A percentile compares a stretch with the other conserved stretches of the same genome.
Conservation (phyloP, 2,113 vertebrate genomes). For the Lota lota region DNA sequence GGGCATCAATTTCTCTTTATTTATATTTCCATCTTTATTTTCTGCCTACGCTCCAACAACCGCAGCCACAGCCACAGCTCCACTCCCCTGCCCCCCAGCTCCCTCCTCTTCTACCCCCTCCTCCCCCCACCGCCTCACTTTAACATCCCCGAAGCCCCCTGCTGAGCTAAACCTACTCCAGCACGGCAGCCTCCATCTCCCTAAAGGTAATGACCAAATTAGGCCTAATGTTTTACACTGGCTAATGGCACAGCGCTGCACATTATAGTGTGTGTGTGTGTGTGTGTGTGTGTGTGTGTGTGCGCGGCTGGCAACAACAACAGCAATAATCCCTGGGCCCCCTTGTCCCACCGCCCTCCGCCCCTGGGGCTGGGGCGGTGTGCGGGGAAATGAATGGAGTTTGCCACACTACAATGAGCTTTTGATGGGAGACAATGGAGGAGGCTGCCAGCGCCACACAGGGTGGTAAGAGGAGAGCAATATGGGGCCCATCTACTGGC, state of each 20-base stretch:
- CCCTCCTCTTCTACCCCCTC: too few relatives aligned
- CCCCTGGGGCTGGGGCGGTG: slow-evolving; percentile 68
- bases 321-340: slow-evolving; percentile 71
- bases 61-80: slow-evolving; percentile 27
- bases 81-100: slow-evolving; percentile 3
- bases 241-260: slow-evolving; percentile 75
- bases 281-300: slow-evolving; percentile 21
- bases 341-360: slow-evolving; percentile 66
- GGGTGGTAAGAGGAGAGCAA: slow-evolving; percentile 74
- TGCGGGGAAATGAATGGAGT: slow-evolving; percentile 78
- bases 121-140: slow-evolving; percentile 26
- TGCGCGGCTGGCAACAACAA: slow-evolving; percentile 73
- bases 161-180: slow-evolving; percentile 72
- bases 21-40: slow-evolving; percentile 18
- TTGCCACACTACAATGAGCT: slow-evolving; percentile 81
- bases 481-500: slow-evolving; percentile 72
- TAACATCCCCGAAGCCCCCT: slow-evolving; percentile 64
- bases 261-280: slow-evolving; percentile 63
- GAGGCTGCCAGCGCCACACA: slow-evolving; percentile 76
- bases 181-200: slow-evolving; percentile 71
- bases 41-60: slow-evolving; percentile 38
- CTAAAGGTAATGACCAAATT: slow-evolving; percentile 82
- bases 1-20: slow-evolving; percentile 17
- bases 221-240: slow-evolving; percentile 80
- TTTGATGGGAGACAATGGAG: slow-evolving; percentile 85